Base-by-base conservation (phyloP, 2,113 vertebrate species). In the Laticauda laticaudata region DNA sequence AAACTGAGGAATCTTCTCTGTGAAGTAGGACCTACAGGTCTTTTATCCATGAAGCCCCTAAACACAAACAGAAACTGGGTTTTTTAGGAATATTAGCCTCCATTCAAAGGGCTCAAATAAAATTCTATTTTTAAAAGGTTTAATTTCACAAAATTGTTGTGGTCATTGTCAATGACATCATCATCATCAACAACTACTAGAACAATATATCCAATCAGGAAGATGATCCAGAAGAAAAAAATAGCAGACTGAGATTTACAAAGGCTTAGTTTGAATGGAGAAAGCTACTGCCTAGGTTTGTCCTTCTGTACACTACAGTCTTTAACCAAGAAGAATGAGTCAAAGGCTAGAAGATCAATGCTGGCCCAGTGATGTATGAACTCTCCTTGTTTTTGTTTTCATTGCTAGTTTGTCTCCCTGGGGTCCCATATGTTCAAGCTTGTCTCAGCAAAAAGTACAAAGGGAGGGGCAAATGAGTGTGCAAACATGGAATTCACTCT, bases 391-490 rank as follows among this genome's bases (percentile, higher is more conserved):
- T 93, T 92, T 48, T 90, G 10, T 43, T 59, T 15, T 75, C 8
- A 0, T 26, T 14, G 86, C 53, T 85, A 34, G 34, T 69, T 92
- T 94, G 64, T 48, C 89, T 92, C 89, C n/a, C 12, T 39, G 29
- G 56, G 55, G 4, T 4, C 85, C 89, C 89, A 0, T 57, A 39
- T 94, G 89, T 95, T 86, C 43, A 61, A 86, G 55, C 88, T 93
- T 93, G 69, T 90, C 55, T 93, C 92, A 93, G 92, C 92, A 90
- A 86, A 93, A 56, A 93, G 88, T 90, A 61, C 43, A 93, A 93
- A 90, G 55, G 75, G 54, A 61, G 34, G 45, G 61, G 18, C 45
- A 29, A 51, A 45, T 14, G 54, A 14, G 48, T 45, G 43, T 8
- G 24, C 69, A 90, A 59, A 55, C 23, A 86, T 34, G 29, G 20